These are phyloP conservation scores for Ptycholaimellus sp. DNA, from an alignment of 2,888 invertebrate species.

Conservation along the genomic window DNA sequence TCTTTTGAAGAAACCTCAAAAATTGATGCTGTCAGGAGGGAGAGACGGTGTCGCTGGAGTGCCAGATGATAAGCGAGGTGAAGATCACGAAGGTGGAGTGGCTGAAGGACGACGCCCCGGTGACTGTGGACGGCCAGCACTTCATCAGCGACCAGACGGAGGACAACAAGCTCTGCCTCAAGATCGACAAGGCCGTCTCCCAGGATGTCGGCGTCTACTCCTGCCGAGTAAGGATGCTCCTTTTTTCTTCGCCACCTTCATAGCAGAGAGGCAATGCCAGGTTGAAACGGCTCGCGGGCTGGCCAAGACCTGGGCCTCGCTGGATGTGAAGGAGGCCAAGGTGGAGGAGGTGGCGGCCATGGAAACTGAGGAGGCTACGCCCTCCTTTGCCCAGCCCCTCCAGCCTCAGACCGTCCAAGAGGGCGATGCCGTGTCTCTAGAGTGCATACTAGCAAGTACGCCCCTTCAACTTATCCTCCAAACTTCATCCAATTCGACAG, in stretches of 20 bases:
- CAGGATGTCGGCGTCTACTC: constrained; percentile 42
- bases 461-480: constrained; percentile 26
- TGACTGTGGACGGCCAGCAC: constrained; percentile 31
- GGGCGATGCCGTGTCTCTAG: constrained; percentile 2
- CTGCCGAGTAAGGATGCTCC: too few species aligned
- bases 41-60: too few species aligned
- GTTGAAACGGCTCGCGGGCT: constrained; percentile 42
- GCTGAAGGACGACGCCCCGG: constrained; percentile 15
- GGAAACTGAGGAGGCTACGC: background rate
- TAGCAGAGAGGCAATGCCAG: too few species aligned
- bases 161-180: constrained; percentile 12
- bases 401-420: background rate
- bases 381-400: background rate
- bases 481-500: too few species aligned
- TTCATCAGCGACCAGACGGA: background rate
- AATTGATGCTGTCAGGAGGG: too few species aligned
- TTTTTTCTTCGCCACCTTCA: too few species aligned
- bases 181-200: constrained; percentile 24
- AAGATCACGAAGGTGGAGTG: constrained; percentile 40
- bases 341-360: background rate
- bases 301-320: constrained; percentile 9
- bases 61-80: too few species aligned
- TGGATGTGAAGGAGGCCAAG: constrained; percentile 8
- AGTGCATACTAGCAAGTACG: background rate
- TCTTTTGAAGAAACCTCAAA: too few species aligned